Evolutionary conservation across 2,888 invertebrate species (phyloP), one percentile per base, ranked within the genome.

Genomic region (Pollenia labialis): DNA sequence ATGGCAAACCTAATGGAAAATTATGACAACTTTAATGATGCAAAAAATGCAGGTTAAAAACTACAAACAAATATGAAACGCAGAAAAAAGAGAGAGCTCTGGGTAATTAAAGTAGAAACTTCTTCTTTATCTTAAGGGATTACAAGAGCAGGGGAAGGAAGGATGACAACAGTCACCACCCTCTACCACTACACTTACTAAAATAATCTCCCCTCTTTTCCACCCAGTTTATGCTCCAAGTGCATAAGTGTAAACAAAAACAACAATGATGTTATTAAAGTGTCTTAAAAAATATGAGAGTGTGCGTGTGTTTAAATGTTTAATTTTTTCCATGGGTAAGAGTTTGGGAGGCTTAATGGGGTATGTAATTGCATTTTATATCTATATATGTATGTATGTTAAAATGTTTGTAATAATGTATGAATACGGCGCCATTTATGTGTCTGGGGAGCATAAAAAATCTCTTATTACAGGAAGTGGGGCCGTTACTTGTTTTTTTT

Each of bases 1-100:
- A 88, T 85, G 74, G 76, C 72, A 88, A 88, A 85, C 64, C 81
- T 87, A 89, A 89, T 88, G 87, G 85, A 88, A 85, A 89, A 88
- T 89, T 88, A 88, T 88, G 88, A 88, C 88, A 89, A 85, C 85
- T 86, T 87, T 88, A 88, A 89, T 89, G 87, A 88, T 81, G 80
- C 85, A 82, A 72, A 77, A 77, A 80, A 54, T 72, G 54, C 85
- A 85, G 88, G 84, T 82, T 87, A 72, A 82, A 72, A 87, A 81
- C 85, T 79, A 74, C 76, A 66, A 56, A 76, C 14, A 32, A 11
- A 50, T 42, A 60, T 44, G 44, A 69, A 52, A 66, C 44, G 18
- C 7, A 66, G 23, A 23, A 14, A 66, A 40, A 69, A 40, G 40
- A 18, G 50, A 14, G 14, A 75, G 18, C 16, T 11, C 23, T 12